Evolutionary conservation across 2,797 vertebrate species (phyloP).

Genomic region (Propithecus deckenii): DNA sequence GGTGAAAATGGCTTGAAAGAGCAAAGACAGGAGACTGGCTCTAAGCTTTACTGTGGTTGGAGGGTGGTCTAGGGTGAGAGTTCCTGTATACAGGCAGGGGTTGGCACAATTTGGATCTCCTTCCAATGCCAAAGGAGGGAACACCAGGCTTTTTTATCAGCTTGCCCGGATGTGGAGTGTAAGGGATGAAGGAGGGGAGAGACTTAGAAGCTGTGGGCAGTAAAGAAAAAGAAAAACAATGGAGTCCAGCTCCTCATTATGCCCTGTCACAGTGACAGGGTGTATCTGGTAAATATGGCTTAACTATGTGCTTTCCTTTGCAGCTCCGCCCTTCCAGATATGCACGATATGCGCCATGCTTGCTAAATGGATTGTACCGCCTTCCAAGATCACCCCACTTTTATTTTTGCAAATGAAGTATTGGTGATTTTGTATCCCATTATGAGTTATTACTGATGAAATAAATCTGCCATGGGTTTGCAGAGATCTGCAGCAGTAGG

Average conservation of each 20-base stretch:
- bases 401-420: background rate
- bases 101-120: background rate
- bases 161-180: background rate
- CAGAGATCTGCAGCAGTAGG: background rate
- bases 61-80: background rate
- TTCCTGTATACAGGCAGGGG: background rate
- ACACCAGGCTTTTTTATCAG: background rate
- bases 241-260: background rate
- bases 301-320: background rate
- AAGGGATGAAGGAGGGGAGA: fast-evolving
- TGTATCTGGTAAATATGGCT: background rate
- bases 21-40: background rate
- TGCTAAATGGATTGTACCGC: background rate
- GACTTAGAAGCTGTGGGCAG: background rate
- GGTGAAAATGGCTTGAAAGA: background rate
- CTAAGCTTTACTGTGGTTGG: background rate
- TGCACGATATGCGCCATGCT: background rate
- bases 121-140: background rate
- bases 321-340: background rate
- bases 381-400: background rate
- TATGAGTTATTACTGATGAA: background rate
- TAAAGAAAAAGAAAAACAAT: background rate
- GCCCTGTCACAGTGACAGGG: background rate
- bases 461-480: background rate
- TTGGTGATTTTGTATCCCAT: background rate